A percentile compares a stretch with the other conserved stretches of the same genome.
Conservation (phyloP, 2,888 invertebrate species). For the Papilio elwesi region DNA sequence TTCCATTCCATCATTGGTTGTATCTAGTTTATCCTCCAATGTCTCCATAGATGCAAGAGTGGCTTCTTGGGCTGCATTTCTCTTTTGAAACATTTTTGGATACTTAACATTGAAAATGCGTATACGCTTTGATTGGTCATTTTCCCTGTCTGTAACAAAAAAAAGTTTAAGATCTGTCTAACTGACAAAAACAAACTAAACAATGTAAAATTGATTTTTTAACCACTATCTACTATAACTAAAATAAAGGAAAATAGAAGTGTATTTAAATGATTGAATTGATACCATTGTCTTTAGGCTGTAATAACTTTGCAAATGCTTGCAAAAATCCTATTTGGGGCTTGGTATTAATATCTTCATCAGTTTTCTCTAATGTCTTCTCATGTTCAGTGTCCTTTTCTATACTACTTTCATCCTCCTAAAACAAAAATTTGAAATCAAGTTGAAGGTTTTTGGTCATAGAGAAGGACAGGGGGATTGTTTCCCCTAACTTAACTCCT, state of each 20-base stretch:
- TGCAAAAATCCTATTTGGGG: slow-evolving; percentile 71
- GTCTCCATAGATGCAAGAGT: slow-evolving; percentile 93
- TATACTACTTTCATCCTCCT: slow-evolving; percentile 72
- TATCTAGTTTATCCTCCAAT: slow-evolving; percentile 88
- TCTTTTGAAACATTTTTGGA: slow-evolving; percentile 84
- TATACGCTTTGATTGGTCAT: slow-evolving; percentile 41
- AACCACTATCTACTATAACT: background rate
- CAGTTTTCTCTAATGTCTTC: slow-evolving; percentile 58
- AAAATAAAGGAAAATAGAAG: background rate
- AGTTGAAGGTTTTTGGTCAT: no score
- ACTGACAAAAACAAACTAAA: background rate
- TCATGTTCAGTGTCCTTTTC: slow-evolving; percentile 72
- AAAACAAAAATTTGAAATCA: slow-evolving; percentile 13
- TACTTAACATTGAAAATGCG: slow-evolving; percentile 66
- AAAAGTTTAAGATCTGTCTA: background rate
- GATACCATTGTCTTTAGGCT: slow-evolving; percentile 67
- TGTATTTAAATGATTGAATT: background rate
- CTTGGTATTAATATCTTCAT: slow-evolving; percentile 68
- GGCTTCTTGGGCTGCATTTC: slow-evolving; percentile 84
- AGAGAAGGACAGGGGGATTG: no score
- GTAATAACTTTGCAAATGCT: slow-evolving; percentile 72
- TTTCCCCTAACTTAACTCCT: no score
- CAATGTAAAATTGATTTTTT: background rate
- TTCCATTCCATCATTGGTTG: slow-evolving; percentile 90
- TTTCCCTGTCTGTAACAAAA: slow-evolving; percentile 26